Evolutionary conservation across 2,888 invertebrate genomes (phyloP), one percentile per base, ranked within the genome.

Genomic region (Tetragnatha montana): DNA sequence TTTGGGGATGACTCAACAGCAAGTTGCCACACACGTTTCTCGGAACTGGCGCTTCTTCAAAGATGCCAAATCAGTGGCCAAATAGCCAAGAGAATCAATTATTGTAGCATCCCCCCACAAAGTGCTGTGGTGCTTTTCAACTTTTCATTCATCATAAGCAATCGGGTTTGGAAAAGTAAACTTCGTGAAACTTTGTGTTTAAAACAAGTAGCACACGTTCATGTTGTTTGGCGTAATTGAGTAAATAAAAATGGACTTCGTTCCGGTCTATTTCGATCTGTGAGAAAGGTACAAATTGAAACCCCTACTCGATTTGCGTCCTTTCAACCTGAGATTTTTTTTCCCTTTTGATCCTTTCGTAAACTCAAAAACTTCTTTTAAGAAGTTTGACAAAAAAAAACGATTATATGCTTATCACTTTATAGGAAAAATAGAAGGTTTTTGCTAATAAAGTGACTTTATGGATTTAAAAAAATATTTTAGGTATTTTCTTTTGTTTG

Each of bases 1-100:
- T 81, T 81, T n/a, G 70, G 47, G 12, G 80, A 81, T 81, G 80
- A 81, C n/a, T 81, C 80, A 81, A 19, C 70, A 47, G 1, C 12
- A 68, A 70, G 80, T 81, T 81, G 80, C 80, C 80, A 81, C 80
- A 49, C n/a, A 60, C n/a, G 22, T 22, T 79, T 68, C 68, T 21
- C 68, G 68, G 68, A 79, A 79, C 17, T 79, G 49, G 69, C 80
- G 69, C 80, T 70, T 70, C 49, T 49, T 49, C 8, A 69, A n/a
- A 81, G 80, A 81, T 68, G 68, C 19, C 68, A 70, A 47, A 68
- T 70, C 69, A 22, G 80, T 60, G 60, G 17, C 12, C 60, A 60
- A 17, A 60, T 17, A 60, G 35, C 35, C 35, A 35, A 35, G 35
- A 35, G 35, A 35, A 35, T 35, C 35, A 35, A 35, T 35, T 35